phyloP scores from a whole-genome alignment of 2,888 invertebrate genomes.

The Gastracanthus pulcherrimus region DNA sequence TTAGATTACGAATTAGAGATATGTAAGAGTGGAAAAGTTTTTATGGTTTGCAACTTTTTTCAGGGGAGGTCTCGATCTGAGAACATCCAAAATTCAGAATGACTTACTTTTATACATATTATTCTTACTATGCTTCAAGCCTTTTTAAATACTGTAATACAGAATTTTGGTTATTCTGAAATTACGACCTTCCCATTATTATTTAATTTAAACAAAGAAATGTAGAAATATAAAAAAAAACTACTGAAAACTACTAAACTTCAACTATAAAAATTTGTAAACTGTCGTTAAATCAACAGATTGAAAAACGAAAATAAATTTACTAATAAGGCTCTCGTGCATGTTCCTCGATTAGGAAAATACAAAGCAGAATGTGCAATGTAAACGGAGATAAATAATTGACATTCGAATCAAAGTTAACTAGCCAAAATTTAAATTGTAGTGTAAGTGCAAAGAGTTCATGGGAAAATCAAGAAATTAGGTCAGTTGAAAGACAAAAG shows the following conservation, averaged over 20 bases:
- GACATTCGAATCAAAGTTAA: conserved; percentile 12
- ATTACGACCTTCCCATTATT: conserved; percentile 13
- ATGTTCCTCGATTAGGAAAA: conserved; percentile 8
- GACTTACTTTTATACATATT: background rate
- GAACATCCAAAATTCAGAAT: conserved; percentile 29
- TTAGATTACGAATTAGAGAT: conserved; percentile 33
- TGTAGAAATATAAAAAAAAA: conserved; percentile 24
- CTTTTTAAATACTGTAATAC: background rate
- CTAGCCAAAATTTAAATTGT: conserved; percentile 20
- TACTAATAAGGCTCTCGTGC: conserved; percentile 15
- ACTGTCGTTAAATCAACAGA: background rate
- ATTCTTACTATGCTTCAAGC: background rate
- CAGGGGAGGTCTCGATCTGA: conserved; percentile 11
- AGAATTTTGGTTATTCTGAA: conserved; percentile 27
- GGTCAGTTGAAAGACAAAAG: conserved; percentile 53
- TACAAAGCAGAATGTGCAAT: conserved; percentile 44
- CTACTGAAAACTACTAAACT: conserved; percentile 24
- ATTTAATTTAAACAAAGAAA: background rate
- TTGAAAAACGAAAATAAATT: background rate
- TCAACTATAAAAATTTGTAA: background rate
- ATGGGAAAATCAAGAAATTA: conserved; percentile 31
- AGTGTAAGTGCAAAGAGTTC: background rate
- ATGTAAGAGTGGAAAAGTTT: conserved; percentile 13
- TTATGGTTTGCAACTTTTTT: background rate
- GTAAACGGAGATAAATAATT: conserved; percentile 29